Percentiles rank a stretch among this genome's conserved stretches.
Conservation (phyloP, 2,888 invertebrate species). For the Amiota minor region DNA sequence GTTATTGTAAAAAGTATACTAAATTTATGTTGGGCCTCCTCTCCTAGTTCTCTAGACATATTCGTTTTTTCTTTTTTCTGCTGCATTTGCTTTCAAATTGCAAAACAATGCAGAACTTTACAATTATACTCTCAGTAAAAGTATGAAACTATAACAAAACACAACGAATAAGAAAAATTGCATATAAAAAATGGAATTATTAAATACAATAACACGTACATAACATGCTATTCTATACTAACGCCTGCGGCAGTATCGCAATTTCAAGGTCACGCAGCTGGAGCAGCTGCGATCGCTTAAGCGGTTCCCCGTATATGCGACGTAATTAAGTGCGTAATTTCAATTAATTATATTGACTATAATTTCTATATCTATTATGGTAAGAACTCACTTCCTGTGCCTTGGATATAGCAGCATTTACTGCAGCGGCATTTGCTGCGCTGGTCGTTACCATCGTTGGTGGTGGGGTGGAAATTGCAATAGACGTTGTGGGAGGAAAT, state of each 20-base stretch:
- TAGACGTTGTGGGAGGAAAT: slow-evolving; percentile 63
- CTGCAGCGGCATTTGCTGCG: slow-evolving; percentile 73
- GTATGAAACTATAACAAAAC: slow-evolving; percentile 32
- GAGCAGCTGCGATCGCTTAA: neutral
- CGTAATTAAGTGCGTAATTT: slow-evolving; percentile 33
- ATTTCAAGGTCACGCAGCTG: neutral
- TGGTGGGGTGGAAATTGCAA: slow-evolving; percentile 50
- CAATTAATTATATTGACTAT: slow-evolving; percentile 71
- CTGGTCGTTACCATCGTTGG: slow-evolving; percentile 68
- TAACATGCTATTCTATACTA: neutral
- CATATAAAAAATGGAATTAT: slow-evolving; percentile 57
- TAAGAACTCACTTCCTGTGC: slow-evolving; percentile 74
- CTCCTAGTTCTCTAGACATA: slow-evolving; percentile 30
- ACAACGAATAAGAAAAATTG: slow-evolving; percentile 38
- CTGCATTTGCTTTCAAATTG: slow-evolving; percentile 53
- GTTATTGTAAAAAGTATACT: slow-evolving; percentile 43
- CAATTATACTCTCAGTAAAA: slow-evolving; percentile 36
- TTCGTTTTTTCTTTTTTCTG: slow-evolving; percentile 25
- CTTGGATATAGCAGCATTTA: slow-evolving; percentile 73
- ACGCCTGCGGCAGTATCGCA: neutral
- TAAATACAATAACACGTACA: slow-evolving; percentile 56
- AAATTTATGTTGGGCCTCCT: slow-evolving; percentile 16
- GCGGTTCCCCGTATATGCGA: neutral
- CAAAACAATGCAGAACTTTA: slow-evolving; percentile 55
- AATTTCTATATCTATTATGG: slow-evolving; percentile 71